Percentiles rank a stretch among this genome's conserved stretches.
phyloP scores from a whole-genome alignment of 1,140 invertebrate genomes.

The Bombus soroeensis region DNA sequence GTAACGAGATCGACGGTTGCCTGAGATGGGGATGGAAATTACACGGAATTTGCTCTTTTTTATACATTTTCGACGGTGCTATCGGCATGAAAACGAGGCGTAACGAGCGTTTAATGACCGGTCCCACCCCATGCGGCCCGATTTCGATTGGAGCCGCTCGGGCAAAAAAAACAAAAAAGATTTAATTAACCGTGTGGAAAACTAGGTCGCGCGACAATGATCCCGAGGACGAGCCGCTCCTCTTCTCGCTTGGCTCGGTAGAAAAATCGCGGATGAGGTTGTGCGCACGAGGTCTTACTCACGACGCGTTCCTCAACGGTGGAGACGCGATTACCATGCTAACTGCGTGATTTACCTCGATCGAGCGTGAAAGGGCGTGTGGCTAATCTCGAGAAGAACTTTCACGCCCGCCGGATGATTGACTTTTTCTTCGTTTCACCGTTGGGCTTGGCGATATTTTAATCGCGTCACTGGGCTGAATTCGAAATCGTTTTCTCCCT shows the following conservation, averaged over 20 bases:
- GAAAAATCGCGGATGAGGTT: neutral
- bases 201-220: slow-evolving; percentile 55
- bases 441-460: neutral
- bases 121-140: slow-evolving; percentile 4
- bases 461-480: neutral
- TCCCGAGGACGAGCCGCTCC: slow-evolving; percentile 17
- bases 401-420: slow-evolving; percentile 32
- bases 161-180: slow-evolving; percentile 23
- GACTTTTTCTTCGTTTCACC: slow-evolving; percentile 4
- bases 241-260: neutral
- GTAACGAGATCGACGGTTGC: slow-evolving; percentile 3
- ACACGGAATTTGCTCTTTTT: neutral
- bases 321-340: slow-evolving; percentile 30
- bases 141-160: slow-evolving; percentile 14
- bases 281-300: too few relatives aligned
- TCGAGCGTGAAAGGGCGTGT: slow-evolving; percentile 35
- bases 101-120: slow-evolving; percentile 53
- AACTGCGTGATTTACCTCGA: slow-evolving; percentile 20
- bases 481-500: neutral
- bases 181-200: slow-evolving; percentile 59
- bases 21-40: neutral
- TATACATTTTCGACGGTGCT: slow-evolving; percentile 2
- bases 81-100: slow-evolving; percentile 27
- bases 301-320: neutral
- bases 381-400: slow-evolving; percentile 27